Evolutionary conservation across 92 coral and sea anemone species (phyloP).

Genomic region (Phenganax marumi): DNA sequence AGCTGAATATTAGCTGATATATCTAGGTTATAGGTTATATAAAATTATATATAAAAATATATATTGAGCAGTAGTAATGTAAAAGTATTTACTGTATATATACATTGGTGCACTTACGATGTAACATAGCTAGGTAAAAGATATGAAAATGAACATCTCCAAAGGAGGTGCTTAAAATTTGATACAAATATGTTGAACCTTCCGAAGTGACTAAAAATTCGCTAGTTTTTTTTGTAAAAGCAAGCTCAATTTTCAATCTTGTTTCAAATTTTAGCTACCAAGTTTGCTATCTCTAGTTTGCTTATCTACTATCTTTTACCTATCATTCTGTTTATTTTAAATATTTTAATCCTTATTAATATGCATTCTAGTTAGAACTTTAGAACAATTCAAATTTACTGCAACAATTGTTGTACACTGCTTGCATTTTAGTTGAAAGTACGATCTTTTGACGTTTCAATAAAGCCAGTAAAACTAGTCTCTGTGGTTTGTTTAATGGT

Average conservation of each 20-base stretch:
- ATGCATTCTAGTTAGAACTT: background rate
- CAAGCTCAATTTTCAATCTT: background rate
- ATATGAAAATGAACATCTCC: background rate
- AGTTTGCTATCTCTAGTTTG: background rate
- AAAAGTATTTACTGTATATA: constrained; percentile 10
- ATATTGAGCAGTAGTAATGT: constrained; percentile 10
- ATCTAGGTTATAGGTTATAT: constrained; percentile 28
- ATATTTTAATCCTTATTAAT: constrained; percentile 15
- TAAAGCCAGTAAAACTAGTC: background rate
- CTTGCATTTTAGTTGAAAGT: background rate
- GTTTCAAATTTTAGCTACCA: background rate
- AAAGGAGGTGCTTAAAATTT: background rate
- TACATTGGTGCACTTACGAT: background rate
- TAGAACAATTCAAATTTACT: background rate
- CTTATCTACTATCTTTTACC: background rate
- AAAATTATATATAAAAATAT: constrained; percentile 32
- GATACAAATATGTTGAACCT: background rate
- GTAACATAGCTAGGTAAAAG: constrained; percentile 8
- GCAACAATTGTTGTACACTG: constrained; percentile 8
- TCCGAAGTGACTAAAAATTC: no score
- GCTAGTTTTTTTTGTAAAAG: no score
- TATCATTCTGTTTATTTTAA: constrained; percentile 7
- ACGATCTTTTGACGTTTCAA: background rate
- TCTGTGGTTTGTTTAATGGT: no score
- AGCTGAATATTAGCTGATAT: constrained; percentile 7